Percentiles rank a stretch among this genome's conserved stretches.
These are phyloP conservation scores for Magallana angulata DNA, from an alignment of 1,140 invertebrate species.

Conservation along the genomic window DNA sequence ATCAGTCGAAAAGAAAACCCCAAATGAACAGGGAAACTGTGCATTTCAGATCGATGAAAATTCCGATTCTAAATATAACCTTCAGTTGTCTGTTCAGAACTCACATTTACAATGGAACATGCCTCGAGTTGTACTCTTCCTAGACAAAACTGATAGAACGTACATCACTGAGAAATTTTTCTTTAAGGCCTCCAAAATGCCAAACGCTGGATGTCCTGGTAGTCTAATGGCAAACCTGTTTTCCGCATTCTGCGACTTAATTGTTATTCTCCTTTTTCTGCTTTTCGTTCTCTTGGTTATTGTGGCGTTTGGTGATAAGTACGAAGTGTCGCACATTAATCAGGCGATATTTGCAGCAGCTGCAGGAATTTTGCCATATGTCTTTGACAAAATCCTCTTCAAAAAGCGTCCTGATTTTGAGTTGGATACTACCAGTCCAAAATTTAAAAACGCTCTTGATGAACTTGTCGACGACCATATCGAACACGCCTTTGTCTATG, in stretches of 20 bases:
- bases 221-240: slow-evolving; percentile 57
- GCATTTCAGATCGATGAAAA: neutral
- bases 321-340: slow-evolving; percentile 67
- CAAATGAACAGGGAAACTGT: neutral
- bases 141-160: slow-evolving; percentile 63
- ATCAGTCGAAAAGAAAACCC: neutral
- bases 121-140: slow-evolving; percentile 63
- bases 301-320: slow-evolving; percentile 68
- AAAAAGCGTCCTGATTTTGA: neutral
- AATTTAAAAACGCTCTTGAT: slow-evolving; percentile 57
- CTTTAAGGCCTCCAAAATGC: slow-evolving; percentile 58
- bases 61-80: neutral
- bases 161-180: slow-evolving; percentile 69
- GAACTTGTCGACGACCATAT: neutral
- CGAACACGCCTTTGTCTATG: neutral
- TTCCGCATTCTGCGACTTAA: slow-evolving; percentile 57
- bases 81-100: slow-evolving; percentile 11
- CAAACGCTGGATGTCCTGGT: slow-evolving; percentile 66
- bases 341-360: slow-evolving; percentile 66
- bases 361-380: slow-evolving; percentile 67
- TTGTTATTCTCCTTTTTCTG: slow-evolving; percentile 64
- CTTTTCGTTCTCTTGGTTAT: slow-evolving; percentile 69
- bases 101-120: slow-evolving; percentile 57
- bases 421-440: slow-evolving; percentile 61
- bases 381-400: slow-evolving; percentile 64